Conservation (phyloP, 2,888 invertebrate species). For the Acronicta psi region DNA sequence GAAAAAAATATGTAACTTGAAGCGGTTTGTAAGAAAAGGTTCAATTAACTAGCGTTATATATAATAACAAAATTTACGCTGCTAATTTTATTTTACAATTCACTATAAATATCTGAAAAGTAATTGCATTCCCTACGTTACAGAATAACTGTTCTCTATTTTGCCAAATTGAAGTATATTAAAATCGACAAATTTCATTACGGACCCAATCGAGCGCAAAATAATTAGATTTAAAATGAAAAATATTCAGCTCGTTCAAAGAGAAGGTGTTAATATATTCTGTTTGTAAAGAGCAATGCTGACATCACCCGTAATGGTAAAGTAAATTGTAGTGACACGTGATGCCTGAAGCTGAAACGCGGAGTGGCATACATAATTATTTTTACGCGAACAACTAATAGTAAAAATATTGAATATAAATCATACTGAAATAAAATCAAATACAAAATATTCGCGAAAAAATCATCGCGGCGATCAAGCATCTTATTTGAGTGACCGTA, state of each 20-base stretch:
- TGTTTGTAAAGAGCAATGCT: constrained; percentile 1
- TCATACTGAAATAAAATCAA: no score
- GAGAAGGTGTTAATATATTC: constrained; percentile 14
- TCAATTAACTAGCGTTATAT: no score
- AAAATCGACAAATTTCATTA: constrained; percentile 16
- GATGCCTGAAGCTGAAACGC: not conserved
- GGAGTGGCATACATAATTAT: no score
- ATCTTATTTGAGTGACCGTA: no score
- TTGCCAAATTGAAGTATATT: constrained; percentile 19
- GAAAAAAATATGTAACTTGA: no score
- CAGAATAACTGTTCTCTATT: constrained; percentile 36
- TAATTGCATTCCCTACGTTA: constrained; percentile 24
- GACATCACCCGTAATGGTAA: not conserved
- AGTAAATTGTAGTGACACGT: not conserved
- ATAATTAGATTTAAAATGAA: constrained; percentile 31
- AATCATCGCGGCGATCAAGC: constrained; percentile 18
- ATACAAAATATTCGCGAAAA: no score
- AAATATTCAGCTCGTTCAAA: constrained; percentile 13
- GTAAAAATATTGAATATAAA: no score
- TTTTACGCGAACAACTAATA: no score
- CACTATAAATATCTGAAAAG: constrained; percentile 22
- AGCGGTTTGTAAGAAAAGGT: no score
- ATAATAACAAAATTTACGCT: constrained; percentile 7
- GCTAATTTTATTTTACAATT: constrained; percentile 25
- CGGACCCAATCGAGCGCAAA: constrained; percentile 26